Conservation (phyloP, 2,113 vertebrate genomes). For the Romanogobio albipinnatus region DNA sequence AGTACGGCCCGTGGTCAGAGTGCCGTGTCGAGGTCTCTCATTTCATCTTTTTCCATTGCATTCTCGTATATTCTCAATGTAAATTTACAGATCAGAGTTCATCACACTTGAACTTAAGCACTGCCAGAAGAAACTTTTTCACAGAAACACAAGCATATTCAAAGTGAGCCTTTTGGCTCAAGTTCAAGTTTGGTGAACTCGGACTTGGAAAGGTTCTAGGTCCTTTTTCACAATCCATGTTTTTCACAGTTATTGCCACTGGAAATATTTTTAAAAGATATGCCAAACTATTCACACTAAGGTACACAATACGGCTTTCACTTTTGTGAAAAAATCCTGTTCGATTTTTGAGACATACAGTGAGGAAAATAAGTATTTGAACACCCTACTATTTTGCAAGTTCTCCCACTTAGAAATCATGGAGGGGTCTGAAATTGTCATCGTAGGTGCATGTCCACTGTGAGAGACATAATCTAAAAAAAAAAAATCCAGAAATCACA, state of each 20-base stretch:
- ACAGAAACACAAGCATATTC: background rate
- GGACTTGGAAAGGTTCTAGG: no score
- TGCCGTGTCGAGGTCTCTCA: constrained; percentile 88
- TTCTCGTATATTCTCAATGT: background rate
- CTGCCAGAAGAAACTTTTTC: background rate
- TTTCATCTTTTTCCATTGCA: background rate
- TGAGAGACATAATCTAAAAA: no score
- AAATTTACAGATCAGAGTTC: background rate
- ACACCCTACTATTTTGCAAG: no score
- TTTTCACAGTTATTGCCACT: background rate
- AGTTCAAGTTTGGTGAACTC: background rate
- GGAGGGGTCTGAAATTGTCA: no score
- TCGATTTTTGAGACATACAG: no score
- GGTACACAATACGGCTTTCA: no score
- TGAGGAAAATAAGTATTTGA: no score
- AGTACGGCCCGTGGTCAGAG: constrained; percentile 90
- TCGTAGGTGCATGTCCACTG: no score
- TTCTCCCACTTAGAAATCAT: no score
- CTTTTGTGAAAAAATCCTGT: no score
- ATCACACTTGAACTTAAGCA: background rate
- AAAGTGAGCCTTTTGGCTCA: background rate
- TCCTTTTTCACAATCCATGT: background rate
- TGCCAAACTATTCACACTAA: background rate
- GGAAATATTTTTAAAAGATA: background rate
- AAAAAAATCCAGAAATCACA: no score